Evolutionary conservation across 2,797 vertebrate genomes (phyloP), one percentile per base, ranked within the genome.

Genomic region (Sus cebifrons): DNA sequence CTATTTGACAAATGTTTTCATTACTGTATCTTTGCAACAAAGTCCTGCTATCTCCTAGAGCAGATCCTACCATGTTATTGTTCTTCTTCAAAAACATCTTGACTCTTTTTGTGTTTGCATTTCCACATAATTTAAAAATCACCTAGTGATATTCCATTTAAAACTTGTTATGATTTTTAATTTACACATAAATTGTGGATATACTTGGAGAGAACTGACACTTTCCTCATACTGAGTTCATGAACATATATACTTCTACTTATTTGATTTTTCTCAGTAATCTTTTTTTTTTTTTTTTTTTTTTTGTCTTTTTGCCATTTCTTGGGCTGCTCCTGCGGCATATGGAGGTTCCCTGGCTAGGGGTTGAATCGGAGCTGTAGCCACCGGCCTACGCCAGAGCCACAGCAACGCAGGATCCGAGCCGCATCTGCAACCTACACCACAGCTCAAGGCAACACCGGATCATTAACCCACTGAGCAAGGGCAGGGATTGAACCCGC

Each of bases 201-300:
- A 27, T 21, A 56, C 84, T 74, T 92, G 16, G 44, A 21, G 36
- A 86, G 40, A 82, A 92, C 3, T 86, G 62, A 86, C 29, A 25
- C 36, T 27, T 56, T 49, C 32, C 65, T 78, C 65, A 88, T 56
- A 89, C 21, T 52, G 58, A 94, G 17, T 83, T 27, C 21, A 70
- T 74, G 17, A 84, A 23, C 21, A 71, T 82, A 44, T 73, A 89
- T 68, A 89, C 49, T 58, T 91, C 40, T 27, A 62, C 85, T 81
- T 95, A 32, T 77, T 86, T 89, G 14, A 62, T 11, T 91, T 94
- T 89, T 87, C 67, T 87, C 36, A 36, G 36, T 36, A 36, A 36
- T 36, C 36, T 36, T 36, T 36, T 36, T 36, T 36, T 36, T 36
- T 36, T 36, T 36, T 36, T 36, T 36, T 36, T 32, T 32, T 32